Evolutionary conservation across 2,888 invertebrate genomes (phyloP).

Genomic region (Clivina fossor): DNA sequence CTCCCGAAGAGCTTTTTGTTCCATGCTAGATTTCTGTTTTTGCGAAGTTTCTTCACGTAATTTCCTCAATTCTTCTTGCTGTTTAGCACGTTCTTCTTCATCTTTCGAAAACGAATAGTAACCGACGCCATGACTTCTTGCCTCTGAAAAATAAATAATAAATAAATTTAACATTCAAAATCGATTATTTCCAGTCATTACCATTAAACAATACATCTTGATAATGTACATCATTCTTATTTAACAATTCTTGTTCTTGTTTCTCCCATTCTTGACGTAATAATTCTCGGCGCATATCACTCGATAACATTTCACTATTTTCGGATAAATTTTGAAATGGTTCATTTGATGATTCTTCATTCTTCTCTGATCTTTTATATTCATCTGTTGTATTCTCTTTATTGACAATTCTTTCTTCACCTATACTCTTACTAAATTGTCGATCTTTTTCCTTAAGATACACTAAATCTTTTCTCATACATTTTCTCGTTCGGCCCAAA

Average conservation of each 20-base stretch:
- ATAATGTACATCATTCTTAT: conserved; percentile 82
- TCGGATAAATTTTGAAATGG: conserved; percentile 33
- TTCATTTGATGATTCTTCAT: conserved; percentile 28
- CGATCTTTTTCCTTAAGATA: conserved; percentile 66
- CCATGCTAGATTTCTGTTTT: conserved; percentile 67
- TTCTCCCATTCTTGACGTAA: conserved; percentile 86
- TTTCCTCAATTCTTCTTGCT: conserved; percentile 76
- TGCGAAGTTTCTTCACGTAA: conserved; percentile 69
- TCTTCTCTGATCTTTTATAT: conserved; percentile 39
- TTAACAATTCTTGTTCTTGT: conserved; percentile 71
- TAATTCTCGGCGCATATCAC: conserved; percentile 65
- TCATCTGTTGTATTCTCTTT: conserved; percentile 31
- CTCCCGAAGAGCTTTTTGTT: conserved; percentile 63
- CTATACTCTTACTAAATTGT: conserved; percentile 50
- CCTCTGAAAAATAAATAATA: conserved; percentile 65
- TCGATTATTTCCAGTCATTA: conserved; percentile 45
- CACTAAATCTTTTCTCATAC: conserved; percentile 75
- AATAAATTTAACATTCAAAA: conserved; percentile 4
- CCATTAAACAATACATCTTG: conserved; percentile 89
- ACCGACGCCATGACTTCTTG: conserved; percentile 88
- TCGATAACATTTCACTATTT: conserved; percentile 53
- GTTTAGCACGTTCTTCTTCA: conserved; percentile 73
- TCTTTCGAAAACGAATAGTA: conserved; percentile 90
- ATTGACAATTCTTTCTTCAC: conserved; percentile 39
- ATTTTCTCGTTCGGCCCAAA: conserved; percentile 83